These are phyloP conservation scores for Poeciliopsis turrubarensis DNA, from an alignment of 2,113 vertebrate species.

Conservation along the genomic window DNA sequence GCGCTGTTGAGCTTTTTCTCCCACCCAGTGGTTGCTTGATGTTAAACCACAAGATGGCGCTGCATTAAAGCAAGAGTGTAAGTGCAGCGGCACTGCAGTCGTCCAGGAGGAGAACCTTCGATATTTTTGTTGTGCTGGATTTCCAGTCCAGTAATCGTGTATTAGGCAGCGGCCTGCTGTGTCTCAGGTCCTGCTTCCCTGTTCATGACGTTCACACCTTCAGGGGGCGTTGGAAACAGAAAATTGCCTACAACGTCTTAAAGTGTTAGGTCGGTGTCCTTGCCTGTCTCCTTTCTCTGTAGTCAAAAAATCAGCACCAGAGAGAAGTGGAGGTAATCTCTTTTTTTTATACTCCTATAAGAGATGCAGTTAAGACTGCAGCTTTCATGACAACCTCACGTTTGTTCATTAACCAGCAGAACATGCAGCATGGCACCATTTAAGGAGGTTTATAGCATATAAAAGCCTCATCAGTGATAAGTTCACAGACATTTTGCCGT, in stretches of 20 bases:
- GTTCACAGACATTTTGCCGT: background rate
- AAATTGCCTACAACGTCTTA: constrained; percentile 18
- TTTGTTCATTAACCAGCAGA: constrained; percentile 23
- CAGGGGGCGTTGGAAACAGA: constrained; percentile 8
- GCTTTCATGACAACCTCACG: constrained; percentile 4
- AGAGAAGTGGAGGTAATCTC: constrained; percentile 21
- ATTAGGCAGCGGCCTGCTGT: constrained; percentile 22
- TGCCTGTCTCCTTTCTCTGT: constrained; percentile 40
- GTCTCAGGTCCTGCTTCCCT: constrained; percentile 7
- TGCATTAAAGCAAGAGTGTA: constrained; percentile 15
- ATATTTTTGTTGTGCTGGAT: constrained; percentile 6
- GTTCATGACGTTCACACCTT: constrained; percentile 14
- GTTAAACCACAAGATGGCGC: constrained; percentile 70
- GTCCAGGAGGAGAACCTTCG: constrained; percentile 28
- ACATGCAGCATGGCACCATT: constrained; percentile 11
- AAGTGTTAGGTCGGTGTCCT: constrained; percentile 33
- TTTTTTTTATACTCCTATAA: constrained; percentile 8
- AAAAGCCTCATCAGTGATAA: background rate
- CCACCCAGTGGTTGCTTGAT: background rate
- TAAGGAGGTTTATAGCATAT: background rate
- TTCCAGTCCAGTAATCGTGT: constrained; percentile 26
- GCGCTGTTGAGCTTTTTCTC: constrained; percentile 32
- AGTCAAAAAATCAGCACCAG: constrained; percentile 4
- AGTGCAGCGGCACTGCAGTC: constrained; percentile 26
- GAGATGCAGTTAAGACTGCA: constrained; percentile 10